Conservation (phyloP, 2,113 vertebrate species). For the Rhineura floridana region DNA sequence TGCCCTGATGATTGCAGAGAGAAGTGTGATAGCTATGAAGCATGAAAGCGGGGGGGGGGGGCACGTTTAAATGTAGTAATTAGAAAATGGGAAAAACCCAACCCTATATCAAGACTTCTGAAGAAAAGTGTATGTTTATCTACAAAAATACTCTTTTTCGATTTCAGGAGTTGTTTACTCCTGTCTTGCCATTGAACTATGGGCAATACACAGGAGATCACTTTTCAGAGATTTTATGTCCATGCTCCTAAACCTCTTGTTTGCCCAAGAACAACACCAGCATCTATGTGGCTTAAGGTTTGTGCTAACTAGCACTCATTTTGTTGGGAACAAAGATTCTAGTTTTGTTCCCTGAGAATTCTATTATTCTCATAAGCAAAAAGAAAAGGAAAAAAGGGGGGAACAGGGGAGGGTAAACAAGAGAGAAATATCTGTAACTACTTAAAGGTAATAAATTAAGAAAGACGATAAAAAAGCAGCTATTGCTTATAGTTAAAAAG, state of each 20-base stretch:
- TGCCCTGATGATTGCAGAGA: background rate
- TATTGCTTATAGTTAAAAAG: background rate
- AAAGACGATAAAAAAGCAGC: background rate
- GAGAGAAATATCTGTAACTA: background rate
- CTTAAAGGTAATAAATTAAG: background rate
- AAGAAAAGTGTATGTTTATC: background rate
- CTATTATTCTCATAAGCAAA: background rate
- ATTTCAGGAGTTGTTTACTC: background rate
- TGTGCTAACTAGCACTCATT: background rate
- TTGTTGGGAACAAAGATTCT: background rate
- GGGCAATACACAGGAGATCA: background rate
- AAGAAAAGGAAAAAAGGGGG: background rate
- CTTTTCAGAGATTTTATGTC: background rate
- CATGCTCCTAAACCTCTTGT: background rate
- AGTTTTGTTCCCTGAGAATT: background rate
- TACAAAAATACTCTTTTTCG: background rate
- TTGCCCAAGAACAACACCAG: too few relatives aligned
- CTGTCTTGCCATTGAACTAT: background rate
- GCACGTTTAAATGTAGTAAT: background rate
- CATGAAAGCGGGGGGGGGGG: background rate
- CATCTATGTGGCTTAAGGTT: background rate
- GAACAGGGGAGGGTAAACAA: too few relatives aligned
- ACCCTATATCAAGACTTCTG: background rate
- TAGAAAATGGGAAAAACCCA: too few relatives aligned
- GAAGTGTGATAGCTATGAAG: background rate